phyloP scores from a whole-genome alignment of 2,113 vertebrate genomes.

The Craseonycteris thonglongyai region DNA sequence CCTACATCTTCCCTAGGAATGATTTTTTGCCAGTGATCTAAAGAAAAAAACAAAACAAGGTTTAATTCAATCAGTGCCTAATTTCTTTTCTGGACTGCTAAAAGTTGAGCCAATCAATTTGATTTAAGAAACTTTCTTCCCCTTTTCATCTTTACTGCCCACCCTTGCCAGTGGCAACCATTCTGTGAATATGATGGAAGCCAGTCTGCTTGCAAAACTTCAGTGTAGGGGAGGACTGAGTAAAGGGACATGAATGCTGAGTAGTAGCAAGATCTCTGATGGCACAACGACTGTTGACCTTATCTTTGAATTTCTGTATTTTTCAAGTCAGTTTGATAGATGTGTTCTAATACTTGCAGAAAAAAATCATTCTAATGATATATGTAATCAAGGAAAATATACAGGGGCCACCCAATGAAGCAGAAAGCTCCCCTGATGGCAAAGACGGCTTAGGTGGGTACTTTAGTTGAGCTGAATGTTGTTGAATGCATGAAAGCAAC shows the following conservation, averaged over 20 bases:
- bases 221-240: background rate
- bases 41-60: background rate
- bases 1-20: background rate
- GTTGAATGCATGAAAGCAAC: background rate
- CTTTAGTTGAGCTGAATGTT: background rate
- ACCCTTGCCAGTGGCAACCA: background rate
- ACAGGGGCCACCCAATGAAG: background rate
- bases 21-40: background rate
- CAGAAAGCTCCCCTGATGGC: no score
- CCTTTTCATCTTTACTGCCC: background rate
- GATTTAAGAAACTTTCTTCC: background rate
- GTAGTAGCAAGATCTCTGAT: background rate
- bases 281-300: background rate
- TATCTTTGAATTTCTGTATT: background rate
- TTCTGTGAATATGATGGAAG: background rate
- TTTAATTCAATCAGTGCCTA: rapidly evolving
- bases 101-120: background rate
- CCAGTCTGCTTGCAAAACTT: background rate
- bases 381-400: background rate
- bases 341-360: background rate
- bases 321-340: background rate
- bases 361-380: background rate
- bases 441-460: background rate
- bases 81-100: background rate
- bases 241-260: background rate